Conservation (phyloP, 1,140 invertebrate species). For the Trachelipus rathkii region DNA sequence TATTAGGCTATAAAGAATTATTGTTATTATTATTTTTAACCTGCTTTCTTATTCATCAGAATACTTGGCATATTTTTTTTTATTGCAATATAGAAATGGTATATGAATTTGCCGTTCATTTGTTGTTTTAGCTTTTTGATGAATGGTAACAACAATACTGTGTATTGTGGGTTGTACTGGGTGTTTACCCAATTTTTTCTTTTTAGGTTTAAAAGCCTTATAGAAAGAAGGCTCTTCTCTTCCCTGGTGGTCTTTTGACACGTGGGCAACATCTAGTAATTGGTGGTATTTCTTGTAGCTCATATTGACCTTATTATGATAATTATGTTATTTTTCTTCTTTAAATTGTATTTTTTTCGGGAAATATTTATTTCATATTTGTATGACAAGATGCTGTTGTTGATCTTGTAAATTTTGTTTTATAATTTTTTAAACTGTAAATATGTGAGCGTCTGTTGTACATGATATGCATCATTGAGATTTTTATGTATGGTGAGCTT, state of each 20-base stretch:
- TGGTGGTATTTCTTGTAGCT: slow-evolving; percentile 10
- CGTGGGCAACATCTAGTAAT: not conserved
- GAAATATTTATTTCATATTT: slow-evolving; percentile 7
- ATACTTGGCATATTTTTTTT: no score
- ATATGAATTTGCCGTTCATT: slow-evolving; percentile 5
- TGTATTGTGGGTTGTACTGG: slow-evolving; percentile 8
- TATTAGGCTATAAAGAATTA: not conserved
- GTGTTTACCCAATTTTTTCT: slow-evolving; percentile 1
- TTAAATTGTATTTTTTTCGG: not conserved
- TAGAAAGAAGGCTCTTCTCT: slow-evolving; percentile 1
- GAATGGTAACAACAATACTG: slow-evolving; percentile 10
- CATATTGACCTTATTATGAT: not conserved
- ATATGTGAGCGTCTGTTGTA: not conserved
- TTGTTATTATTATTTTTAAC: not conserved
- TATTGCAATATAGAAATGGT: not conserved
- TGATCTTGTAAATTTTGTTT: not conserved
- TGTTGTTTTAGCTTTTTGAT: not conserved
- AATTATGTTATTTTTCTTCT: not conserved
- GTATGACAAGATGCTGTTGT: not conserved
- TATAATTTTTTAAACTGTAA: slow-evolving; percentile 4
- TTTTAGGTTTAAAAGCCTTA: not conserved
- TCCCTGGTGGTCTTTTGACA: not conserved
- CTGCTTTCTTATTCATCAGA: not conserved
- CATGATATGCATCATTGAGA: not conserved
- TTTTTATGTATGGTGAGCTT: slow-evolving; percentile 4